These are phyloP conservation scores for Prosapia bicincta DNA, from an alignment of 2,888 invertebrate species.

Conservation along the genomic window DNA sequence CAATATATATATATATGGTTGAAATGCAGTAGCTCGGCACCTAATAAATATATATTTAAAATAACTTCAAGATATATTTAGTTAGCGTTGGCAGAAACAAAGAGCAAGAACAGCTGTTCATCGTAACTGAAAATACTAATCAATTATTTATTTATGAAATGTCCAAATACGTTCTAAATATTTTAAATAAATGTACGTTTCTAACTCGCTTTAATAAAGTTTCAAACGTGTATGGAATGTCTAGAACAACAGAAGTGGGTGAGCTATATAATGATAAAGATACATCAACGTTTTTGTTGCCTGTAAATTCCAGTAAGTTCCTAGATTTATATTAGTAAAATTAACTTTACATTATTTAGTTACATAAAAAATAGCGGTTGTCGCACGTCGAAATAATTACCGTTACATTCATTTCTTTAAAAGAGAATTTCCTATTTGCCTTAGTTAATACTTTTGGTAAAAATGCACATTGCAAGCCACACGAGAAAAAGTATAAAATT, in stretches of 20 bases:
- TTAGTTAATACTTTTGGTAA: too few relatives aligned
- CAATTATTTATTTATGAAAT: neutral
- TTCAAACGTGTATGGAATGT: neutral
- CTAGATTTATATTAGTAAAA: neutral
- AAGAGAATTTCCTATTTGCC: neutral
- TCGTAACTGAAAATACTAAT: too few relatives aligned
- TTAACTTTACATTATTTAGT: neutral
- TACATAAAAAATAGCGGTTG: too few relatives aligned
- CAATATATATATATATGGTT: too few relatives aligned
- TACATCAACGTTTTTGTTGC: neutral
- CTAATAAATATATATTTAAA: too few relatives aligned
- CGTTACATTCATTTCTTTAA: neutral
- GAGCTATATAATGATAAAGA: neutral
- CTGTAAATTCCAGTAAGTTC: neutral
- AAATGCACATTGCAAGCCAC: too few relatives aligned
- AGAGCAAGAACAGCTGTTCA: too few relatives aligned
- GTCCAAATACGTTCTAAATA: neutral
- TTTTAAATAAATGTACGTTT: neutral
- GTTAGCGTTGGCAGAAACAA: too few relatives aligned
- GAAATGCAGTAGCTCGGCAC: too few relatives aligned
- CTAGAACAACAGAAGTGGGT: neutral
- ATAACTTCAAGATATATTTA: too few relatives aligned
- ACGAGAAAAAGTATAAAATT: too few relatives aligned
- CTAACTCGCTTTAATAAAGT: neutral
- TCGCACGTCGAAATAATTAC: too few relatives aligned